phyloP scores from a whole-genome alignment of 2,113 vertebrate genomes.

The Ceyx margarethae region DNA sequence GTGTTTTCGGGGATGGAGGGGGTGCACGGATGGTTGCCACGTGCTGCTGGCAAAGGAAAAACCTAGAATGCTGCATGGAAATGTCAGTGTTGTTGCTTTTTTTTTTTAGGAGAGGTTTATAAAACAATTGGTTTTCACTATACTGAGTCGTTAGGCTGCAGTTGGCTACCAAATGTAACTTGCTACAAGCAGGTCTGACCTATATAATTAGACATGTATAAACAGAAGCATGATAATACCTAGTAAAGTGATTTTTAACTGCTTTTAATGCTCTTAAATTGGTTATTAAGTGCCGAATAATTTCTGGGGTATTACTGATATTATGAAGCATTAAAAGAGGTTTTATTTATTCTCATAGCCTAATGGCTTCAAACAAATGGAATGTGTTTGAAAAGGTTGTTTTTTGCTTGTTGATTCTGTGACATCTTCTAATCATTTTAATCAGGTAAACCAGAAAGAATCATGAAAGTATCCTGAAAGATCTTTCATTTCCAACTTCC shows the following conservation, averaged over 20 bases:
- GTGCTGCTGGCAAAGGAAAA: background rate
- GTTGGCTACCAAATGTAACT: slow-evolving; percentile 43
- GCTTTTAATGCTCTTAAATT: slow-evolving; percentile 69
- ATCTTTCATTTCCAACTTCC: background rate
- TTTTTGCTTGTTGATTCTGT: slow-evolving; percentile 36
- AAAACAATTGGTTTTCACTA: slow-evolving; percentile 8
- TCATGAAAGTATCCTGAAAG: background rate
- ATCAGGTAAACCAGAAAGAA: slow-evolving; percentile 22
- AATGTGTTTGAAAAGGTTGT: slow-evolving; percentile 59
- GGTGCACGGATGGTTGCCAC: background rate
- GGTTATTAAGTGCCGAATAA: slow-evolving; percentile 61
- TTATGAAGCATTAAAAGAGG: slow-evolving; percentile 61
- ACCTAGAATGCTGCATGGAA: background rate
- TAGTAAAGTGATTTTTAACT: slow-evolving; percentile 73
- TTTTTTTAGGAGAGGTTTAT: background rate
- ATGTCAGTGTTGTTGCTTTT: background rate
- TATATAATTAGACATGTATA: slow-evolving; percentile 70
- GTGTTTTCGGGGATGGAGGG: too few relatives aligned
- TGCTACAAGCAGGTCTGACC: slow-evolving; percentile 33
- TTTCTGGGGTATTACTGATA: slow-evolving; percentile 66
- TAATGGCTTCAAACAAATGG: slow-evolving; percentile 60
- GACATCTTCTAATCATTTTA: slow-evolving; percentile 30
- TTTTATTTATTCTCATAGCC: slow-evolving; percentile 70
- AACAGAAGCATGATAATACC: slow-evolving; percentile 56
- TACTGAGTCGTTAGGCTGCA: slow-evolving; percentile 6